Evolutionary conservation across 2,797 vertebrate species (phyloP), one percentile per base, ranked within the genome.

Genomic region (Botia kubotai): DNA sequence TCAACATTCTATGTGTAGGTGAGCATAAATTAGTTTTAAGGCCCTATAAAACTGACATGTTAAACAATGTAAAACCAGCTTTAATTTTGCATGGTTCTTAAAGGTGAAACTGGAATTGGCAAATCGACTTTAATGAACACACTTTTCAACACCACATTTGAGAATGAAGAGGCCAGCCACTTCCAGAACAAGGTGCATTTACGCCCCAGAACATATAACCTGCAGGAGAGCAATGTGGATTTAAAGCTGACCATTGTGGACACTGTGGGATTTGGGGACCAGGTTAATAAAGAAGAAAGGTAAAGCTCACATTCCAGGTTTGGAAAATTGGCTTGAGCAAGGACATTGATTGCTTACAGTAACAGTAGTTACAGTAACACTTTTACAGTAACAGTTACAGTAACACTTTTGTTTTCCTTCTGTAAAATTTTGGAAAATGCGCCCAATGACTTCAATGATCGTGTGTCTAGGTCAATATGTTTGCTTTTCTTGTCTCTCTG

Each of bases 1-100:
- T 99, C 93, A 99, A 99, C 91, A 97, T 99, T 91, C 96, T 99
- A 84, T 99, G 98, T 80, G 96, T 99, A 81, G 98, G 98, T 98
- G 93, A 86, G 97, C 88, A 62, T 19, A 13, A 33, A n/a, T 10
- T 14, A 46, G 4, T 70, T 48, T 46, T 46, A 11, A 10, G 43
- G 10, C 43, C 10, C 43, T 46, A 26, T 57, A 29, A 4, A 72
- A 55, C 6, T 8, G 14, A 8, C 33, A 8, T 43, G 29, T 36
- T 26, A 16, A 3, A 14, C 33, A 33, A 12, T 16, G n/a, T 14
- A n/a, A 10, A 12, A 48, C 4, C 12, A 13, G 13, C 21, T 52
- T 10, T 69, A 8, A n/a, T 33, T 36, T 29, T 19, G 11, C 39
- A 17, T 3, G 12, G 16, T 69, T 68, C 79, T 50, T 14, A 8